Percentiles rank a stretch among this genome's conserved stretches.
Evolutionary conservation across 2,797 vertebrate species (phyloP).

Genomic region (Cetoscarus ocellatus): DNA sequence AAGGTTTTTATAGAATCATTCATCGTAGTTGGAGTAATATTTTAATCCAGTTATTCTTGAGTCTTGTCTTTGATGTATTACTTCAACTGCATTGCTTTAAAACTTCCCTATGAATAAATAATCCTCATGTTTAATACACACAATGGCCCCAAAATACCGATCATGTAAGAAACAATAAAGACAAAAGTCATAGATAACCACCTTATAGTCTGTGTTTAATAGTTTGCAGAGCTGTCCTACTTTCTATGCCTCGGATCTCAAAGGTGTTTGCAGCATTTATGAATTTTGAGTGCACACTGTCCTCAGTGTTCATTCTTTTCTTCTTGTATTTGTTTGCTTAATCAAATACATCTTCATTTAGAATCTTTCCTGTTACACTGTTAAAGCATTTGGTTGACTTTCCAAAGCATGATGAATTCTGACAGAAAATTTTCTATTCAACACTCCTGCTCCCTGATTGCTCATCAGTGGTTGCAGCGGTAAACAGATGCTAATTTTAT

Average conservation of each 20-base stretch:
- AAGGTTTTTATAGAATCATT: conserved; percentile 3
- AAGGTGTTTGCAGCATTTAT: neutral
- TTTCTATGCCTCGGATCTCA: neutral
- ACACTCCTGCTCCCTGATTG: conserved; percentile 27
- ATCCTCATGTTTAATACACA: neutral
- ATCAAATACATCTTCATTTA: neutral
- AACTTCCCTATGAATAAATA: neutral
- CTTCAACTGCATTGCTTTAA: conserved; percentile 6
- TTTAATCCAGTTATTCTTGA: neutral
- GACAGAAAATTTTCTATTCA: conserved; percentile 6
- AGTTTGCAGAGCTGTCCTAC: conserved; percentile 9
- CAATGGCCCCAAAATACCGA: neutral
- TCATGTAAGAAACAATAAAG: neutral
- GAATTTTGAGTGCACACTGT: neutral
- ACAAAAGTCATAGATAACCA: neutral
- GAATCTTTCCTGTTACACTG: neutral
- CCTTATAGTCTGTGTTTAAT: conserved; percentile 2
- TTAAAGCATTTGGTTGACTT: conserved; percentile 9
- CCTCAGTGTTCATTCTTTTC: neutral
- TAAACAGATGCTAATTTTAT: conserved; percentile 35
- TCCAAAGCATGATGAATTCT: conserved; percentile 1
- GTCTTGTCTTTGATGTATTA: neutral
- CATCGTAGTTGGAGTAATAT: neutral
- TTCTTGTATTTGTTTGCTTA: neutral
- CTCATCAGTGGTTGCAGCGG: conserved; percentile 26